Evolutionary conservation across 2,797 vertebrate genomes (phyloP), one percentile per base, ranked within the genome.

Genomic region (Sebastes trivittatus): DNA sequence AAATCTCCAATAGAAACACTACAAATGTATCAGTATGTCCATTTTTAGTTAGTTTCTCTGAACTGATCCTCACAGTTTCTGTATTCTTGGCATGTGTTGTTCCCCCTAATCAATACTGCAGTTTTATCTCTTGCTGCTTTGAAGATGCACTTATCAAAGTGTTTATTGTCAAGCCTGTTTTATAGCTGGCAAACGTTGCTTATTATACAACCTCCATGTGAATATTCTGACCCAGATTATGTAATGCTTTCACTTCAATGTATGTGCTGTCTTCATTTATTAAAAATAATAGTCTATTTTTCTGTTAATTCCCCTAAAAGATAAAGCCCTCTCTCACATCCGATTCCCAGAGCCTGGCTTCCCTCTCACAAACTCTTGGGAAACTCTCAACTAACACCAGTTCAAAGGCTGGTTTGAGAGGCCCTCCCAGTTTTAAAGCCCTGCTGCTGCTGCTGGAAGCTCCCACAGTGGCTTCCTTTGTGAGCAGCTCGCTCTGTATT

Each of bases 381-480:
- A 92, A 93, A 92, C 79, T 87, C 88, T 91, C 71, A 74, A 72
- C 82, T 34, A 84, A 74, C 85, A 60, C 73, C 79, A 85, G 90
- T 94, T 94, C 87, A 95, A 93, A 94, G 92, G 81, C 89, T 78
- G 87, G 23, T 70, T 18, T 14, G 65, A 86, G 89, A 88, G 90
- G 89, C 88, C 83, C 83, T 87, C n/a, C 6, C 46, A 87, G 86
- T 88, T 32, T 46, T 94, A 82, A 87, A 90, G 85, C 85, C 78
- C 70, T 3, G n/a, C 86, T 82, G 81, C 86, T 82, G 81, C 25
- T 23, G 23, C 84, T 89, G 84, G 89, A 91, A 72, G 90, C 91
- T 93, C 92, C 87, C 92, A 94, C 92, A 94, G 91, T 92, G 85
- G 87, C 89, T 76, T 87, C 90, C 90, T 93, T 94, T 94, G 93